Percentiles rank a stretch among this genome's conserved stretches.
These are phyloP conservation scores for Calephelis perditalis DNA, from an alignment of 2,888 invertebrate species.

Conservation along the genomic window DNA sequence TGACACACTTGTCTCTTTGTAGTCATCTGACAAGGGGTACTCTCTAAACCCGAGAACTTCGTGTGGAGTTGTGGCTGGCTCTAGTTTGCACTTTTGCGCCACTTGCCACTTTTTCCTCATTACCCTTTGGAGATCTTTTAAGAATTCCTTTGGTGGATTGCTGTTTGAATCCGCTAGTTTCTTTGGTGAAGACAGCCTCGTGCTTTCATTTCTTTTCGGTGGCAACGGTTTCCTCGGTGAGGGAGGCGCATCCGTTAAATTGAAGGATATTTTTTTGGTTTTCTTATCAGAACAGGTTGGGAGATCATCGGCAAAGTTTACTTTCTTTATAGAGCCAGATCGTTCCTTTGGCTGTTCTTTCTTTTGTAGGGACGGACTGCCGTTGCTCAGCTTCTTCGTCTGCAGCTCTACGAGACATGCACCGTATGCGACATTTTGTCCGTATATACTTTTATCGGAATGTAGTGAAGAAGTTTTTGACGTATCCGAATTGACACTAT, in stretches of 20 bases:
- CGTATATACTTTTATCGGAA: slow-evolving; percentile 59
- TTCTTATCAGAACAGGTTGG: slow-evolving; percentile 71
- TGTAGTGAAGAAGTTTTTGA: slow-evolving; percentile 64
- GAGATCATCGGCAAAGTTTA: slow-evolving; percentile 80
- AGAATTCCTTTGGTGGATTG: slow-evolving; percentile 88
- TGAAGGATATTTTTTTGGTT: slow-evolving; percentile 82
- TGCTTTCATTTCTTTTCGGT: slow-evolving; percentile 86
- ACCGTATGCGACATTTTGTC: slow-evolving; percentile 56
- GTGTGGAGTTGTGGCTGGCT: slow-evolving; percentile 92
- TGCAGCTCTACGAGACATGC: slow-evolving; percentile 79
- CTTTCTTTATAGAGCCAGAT: slow-evolving; percentile 65
- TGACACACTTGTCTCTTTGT: slow-evolving; percentile 89
- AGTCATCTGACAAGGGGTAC: slow-evolving; percentile 84
- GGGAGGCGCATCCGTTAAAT: slow-evolving; percentile 73
- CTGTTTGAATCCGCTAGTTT: slow-evolving; percentile 84
- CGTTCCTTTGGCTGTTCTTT: slow-evolving; percentile 47
- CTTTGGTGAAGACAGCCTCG: slow-evolving; percentile 86
- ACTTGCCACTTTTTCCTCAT: slow-evolving; percentile 97
- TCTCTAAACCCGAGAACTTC: slow-evolving; percentile 94
- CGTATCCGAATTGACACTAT: slow-evolving; percentile 73
- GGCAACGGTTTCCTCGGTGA: slow-evolving; percentile 84
- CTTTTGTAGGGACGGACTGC: slow-evolving; percentile 53
- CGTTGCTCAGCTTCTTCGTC: slow-evolving; percentile 65
- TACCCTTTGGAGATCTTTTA: slow-evolving; percentile 92
- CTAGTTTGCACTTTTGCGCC: slow-evolving; percentile 93